A percentile compares a stretch with the other conserved stretches of the same genome.
These are phyloP conservation scores for Halesus radiatus DNA, from an alignment of 1,140 invertebrate genomes.

Conservation along the genomic window DNA sequence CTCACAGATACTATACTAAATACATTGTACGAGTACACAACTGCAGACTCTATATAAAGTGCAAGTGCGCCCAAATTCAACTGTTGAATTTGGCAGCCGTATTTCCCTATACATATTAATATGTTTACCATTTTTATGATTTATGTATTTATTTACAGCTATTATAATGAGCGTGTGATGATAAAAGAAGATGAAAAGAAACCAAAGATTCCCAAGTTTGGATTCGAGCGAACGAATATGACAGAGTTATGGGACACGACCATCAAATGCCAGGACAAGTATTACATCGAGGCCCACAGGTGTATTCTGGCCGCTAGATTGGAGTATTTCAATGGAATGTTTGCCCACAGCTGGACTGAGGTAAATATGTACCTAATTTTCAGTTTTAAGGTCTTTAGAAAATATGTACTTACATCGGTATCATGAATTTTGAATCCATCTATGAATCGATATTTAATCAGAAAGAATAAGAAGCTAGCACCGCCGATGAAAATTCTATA, in stretches of 20 bases:
- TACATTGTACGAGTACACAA: no score
- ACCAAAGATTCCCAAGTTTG: constrained; percentile 23
- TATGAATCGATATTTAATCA: no score
- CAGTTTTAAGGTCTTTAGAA: no score
- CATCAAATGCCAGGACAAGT: constrained; percentile 73
- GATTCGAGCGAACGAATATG: constrained; percentile 61
- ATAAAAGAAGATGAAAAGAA: constrained; percentile 46
- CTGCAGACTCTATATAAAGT: no score
- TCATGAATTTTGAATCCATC: no score
- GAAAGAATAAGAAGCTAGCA: no score
- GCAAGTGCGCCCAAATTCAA: no score
- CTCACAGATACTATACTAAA: no score
- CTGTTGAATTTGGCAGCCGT: neutral
- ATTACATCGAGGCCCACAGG: constrained; percentile 77
- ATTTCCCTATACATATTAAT: no score
- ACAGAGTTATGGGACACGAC: constrained; percentile 75
- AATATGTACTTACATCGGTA: no score
- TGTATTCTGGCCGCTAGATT: constrained; percentile 80
- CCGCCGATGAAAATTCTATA: no score
- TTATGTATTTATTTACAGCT: constrained; percentile 42
- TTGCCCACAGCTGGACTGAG: constrained; percentile 79
- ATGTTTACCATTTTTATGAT: neutral
- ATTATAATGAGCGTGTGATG: constrained; percentile 40
- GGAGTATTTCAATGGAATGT: constrained; percentile 84
- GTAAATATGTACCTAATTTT: constrained; percentile 61